Evolutionary conservation across 2,888 invertebrate species (phyloP), one percentile per base, ranked within the genome.

Genomic region (Drosophila paranaensis): DNA sequence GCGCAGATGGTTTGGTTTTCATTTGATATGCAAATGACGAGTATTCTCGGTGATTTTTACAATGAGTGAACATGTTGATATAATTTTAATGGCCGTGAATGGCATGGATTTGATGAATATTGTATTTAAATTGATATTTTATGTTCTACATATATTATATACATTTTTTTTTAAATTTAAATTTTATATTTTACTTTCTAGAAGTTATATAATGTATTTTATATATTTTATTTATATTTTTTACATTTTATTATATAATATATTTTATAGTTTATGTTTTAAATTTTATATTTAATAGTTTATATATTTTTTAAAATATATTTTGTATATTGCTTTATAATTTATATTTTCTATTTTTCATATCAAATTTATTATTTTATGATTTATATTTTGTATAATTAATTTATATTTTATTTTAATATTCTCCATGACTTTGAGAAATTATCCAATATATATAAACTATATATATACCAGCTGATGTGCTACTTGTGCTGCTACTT

Each of bases 1-100:
- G 37, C 42, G 42, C 50, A 33, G 39, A 20, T 16, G 42, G 13
- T 51, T n/a, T 48, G 9, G 9, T 30, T 0, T 35, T 39, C 30
- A 53, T 56, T 75, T 53, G 57, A 58, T 60, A 73, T 68, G 78
- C 45, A 63, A 60, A 20, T 67, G 25, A 3, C 6, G 45, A 45
- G 6, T 45, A 25, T 45, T 25, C 8, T 25, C 45, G 45, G 14
- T 45, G 13, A 8, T 13, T 42, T 10, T 37, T 37, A 37, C 37
- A 14, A 27, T 58, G 54, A 40, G 35, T 53, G 16, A 20, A 16
- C 16, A 57, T 25, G 40, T 60, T 14, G 48, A 55, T 35, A 61
- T 50, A 0, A 35, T 56, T n/a, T 40, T 56, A 27, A 14, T n/a
- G 6, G 4, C 16, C 35, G 50, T 50, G 57, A 58, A 76, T 71